phyloP scores from a whole-genome alignment of 2,113 vertebrate species.

The Leucopternis melanops region DNA sequence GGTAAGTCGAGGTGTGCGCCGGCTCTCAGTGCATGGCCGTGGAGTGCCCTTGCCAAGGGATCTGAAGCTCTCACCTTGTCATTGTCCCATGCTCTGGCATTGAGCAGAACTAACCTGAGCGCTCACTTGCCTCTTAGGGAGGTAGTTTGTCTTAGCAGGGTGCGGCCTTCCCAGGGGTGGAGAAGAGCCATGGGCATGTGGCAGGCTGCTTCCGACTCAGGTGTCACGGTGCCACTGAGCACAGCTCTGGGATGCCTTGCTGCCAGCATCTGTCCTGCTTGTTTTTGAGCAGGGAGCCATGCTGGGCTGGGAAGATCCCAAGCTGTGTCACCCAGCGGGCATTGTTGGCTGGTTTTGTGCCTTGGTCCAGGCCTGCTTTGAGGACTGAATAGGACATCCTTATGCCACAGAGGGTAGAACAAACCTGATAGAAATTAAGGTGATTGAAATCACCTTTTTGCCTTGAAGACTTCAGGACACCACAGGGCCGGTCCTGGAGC shows the following conservation, averaged over 20 bases:
- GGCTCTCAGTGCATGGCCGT: neutral
- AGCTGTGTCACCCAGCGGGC: neutral
- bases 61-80: neutral
- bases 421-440: neutral
- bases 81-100: neutral
- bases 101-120: neutral
- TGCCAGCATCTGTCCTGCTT: neutral
- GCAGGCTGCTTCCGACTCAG: neutral
- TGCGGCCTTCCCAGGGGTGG: neutral
- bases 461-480: neutral
- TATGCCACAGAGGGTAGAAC: neutral
- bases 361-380: neutral
- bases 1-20: conserved; percentile 33
- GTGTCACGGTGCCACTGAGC: neutral
- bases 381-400: neutral
- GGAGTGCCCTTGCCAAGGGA: neutral
- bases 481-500: neutral
- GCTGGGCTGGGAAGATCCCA: neutral
- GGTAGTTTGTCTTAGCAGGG: neutral
- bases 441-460: neutral
- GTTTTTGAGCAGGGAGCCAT: neutral
- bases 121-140: neutral
- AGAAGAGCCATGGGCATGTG: neutral
- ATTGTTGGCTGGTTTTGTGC: neutral
- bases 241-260: neutral